Percentiles rank a stretch among this genome's conserved stretches.
Evolutionary conservation across 2,113 vertebrate species (phyloP).

Genomic region (Alosa alosa): DNA sequence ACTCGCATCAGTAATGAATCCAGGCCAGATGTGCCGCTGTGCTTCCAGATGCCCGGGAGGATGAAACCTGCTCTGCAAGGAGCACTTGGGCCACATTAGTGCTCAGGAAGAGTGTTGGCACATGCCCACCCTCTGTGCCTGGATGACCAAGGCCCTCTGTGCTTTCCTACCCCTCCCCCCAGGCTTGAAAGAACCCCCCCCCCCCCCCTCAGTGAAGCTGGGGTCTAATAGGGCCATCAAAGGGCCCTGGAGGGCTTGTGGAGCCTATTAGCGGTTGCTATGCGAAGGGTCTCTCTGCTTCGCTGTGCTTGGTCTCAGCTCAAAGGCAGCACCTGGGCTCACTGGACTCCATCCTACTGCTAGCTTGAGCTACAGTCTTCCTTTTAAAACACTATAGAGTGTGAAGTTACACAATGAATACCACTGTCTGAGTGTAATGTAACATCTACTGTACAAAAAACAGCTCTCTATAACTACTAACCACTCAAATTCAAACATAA

Average conservation of each 20-base stretch:
- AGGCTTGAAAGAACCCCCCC: not conserved
- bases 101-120: not conserved
- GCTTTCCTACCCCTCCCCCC: not conserved
- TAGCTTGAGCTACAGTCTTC: not conserved
- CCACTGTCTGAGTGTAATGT: not conserved
- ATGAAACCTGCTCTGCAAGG: conserved; percentile 17
- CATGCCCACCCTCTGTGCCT: not conserved
- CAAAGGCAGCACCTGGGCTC: not conserved
- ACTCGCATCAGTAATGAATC: conserved; percentile 36
- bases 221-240: conserved; percentile 21
- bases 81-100: conserved; percentile 21
- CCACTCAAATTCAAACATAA: not conserved
- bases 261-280: not conserved
- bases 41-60: conserved; percentile 15
- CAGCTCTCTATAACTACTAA: not conserved
- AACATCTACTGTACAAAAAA: not conserved
- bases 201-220: not conserved
- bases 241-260: conserved; percentile 12
- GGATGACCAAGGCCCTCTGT: not conserved
- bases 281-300: not conserved
- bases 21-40: conserved; percentile 21
- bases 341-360: not conserved
- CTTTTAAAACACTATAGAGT: not conserved
- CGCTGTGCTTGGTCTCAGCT: not conserved
- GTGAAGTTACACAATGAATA: not conserved